Evolutionary conservation across 2,888 invertebrate species (phyloP).

Genomic region (Eremobia ochroleuca): DNA sequence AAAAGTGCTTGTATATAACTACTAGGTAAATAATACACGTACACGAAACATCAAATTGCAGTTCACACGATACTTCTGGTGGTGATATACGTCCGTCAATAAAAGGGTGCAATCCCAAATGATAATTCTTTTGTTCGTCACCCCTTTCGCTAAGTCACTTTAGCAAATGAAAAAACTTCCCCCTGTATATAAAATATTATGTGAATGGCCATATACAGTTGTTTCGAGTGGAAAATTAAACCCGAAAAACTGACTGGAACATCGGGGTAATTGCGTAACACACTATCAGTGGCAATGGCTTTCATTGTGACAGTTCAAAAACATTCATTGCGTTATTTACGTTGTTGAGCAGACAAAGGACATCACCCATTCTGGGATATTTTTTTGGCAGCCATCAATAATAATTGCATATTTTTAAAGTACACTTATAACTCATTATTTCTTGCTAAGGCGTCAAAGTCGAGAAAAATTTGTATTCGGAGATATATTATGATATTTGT

Average conservation of each 20-base stretch:
- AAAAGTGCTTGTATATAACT: neutral
- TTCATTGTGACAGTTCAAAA: too few relatives aligned
- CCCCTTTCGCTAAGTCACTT: conserved; percentile 77
- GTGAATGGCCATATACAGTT: neutral
- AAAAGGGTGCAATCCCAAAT: conserved; percentile 72
- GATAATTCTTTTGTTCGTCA: conserved; percentile 73
- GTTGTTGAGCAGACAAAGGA: too few relatives aligned
- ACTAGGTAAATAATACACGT: neutral
- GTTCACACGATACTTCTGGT: conserved; percentile 70
- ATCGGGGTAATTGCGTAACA: too few relatives aligned
- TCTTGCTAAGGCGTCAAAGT: too few relatives aligned
- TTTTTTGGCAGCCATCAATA: too few relatives aligned
- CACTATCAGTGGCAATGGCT: too few relatives aligned
- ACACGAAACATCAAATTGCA: conserved; percentile 16
- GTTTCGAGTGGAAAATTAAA: neutral
- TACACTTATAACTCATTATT: too few relatives aligned
- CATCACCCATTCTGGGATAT: too few relatives aligned
- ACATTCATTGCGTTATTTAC: too few relatives aligned
- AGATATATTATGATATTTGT: too few relatives aligned
- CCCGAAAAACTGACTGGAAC: neutral
- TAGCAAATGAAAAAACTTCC: conserved; percentile 70
- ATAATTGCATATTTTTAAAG: too few relatives aligned
- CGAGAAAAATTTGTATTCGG: too few relatives aligned
- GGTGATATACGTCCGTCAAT: conserved; percentile 60
- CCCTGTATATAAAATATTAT: conserved; percentile 42